Conservation (phyloP, 30 jellyfish, hydroid and myxozoan species). For the Mastigias papua region DNA sequence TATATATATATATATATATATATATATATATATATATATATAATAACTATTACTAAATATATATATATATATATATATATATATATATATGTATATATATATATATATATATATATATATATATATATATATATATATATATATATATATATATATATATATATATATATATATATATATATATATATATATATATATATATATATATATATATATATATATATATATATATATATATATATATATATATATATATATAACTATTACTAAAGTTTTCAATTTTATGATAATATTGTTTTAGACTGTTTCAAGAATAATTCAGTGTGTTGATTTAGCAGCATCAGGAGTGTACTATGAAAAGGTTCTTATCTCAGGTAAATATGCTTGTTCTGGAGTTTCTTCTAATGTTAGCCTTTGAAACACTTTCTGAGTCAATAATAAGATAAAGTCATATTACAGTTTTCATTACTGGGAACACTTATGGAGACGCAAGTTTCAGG, state of each 20-base stretch:
- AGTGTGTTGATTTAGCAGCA: conserved; percentile 79
- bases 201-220: conserved; percentile 6
- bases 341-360: conserved; percentile 66
- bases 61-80: not conserved
- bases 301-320: conserved; percentile 84
- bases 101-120: not conserved
- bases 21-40: not conserved
- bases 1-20: not conserved
- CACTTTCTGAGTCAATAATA: too few species aligned
- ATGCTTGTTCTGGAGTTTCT: not conserved
- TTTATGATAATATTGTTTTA: too few species aligned
- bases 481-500: too few species aligned
- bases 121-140: conserved; percentile 6
- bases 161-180: conserved; percentile 6
- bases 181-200: conserved; percentile 6
- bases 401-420: not conserved
- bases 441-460: too few species aligned
- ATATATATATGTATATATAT: conserved; percentile 10
- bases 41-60: not conserved
- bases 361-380: conserved; percentile 80
- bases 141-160: conserved; percentile 4
- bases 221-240: not conserved
- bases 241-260: not conserved
- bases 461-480: too few species aligned
- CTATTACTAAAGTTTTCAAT: not conserved